Evolutionary conservation across 1,140 invertebrate genomes (phyloP).

Genomic region (Drosophila suzukii): DNA sequence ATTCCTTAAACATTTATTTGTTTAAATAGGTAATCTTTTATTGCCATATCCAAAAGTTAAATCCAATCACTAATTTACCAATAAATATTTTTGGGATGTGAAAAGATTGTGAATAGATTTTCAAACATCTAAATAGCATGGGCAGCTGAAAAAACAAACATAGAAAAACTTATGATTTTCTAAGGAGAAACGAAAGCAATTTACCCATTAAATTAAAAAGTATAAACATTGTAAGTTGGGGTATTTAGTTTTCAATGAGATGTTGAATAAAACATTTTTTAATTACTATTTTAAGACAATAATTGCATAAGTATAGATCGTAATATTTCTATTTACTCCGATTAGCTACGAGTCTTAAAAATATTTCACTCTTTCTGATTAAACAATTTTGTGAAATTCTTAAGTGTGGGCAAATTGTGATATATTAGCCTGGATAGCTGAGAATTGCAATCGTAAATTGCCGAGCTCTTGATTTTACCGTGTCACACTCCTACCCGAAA

Average conservation of each 20-base stretch:
- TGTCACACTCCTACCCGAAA: slow-evolving; percentile 12
- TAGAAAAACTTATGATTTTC: neutral
- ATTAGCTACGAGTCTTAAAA: neutral
- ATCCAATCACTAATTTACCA: slow-evolving; percentile 3
- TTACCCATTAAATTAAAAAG: neutral
- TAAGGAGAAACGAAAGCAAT: neutral
- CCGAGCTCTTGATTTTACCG: slow-evolving; percentile 11
- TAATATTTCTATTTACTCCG: neutral
- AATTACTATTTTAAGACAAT: too few species aligned
- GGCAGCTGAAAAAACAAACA: slow-evolving; percentile 10
- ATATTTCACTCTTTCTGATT: neutral
- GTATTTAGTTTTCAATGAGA: too few species aligned
- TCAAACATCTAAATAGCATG: slow-evolving; percentile 19
- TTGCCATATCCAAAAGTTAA: neutral
- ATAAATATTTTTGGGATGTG: slow-evolving; percentile 2
- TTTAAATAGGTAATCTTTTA: neutral
- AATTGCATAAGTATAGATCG: neutral
- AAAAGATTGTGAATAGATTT: slow-evolving; percentile 7
- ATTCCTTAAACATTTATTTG: too few species aligned
- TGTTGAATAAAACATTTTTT: too few species aligned
- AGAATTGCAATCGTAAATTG: slow-evolving; percentile 6
- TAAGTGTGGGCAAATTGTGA: neutral
- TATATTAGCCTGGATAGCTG: neutral
- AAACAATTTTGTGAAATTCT: neutral
- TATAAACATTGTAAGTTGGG: neutral